phyloP scores from a whole-genome alignment of 2,888 invertebrate species.

The Cephus rjabovi region DNA sequence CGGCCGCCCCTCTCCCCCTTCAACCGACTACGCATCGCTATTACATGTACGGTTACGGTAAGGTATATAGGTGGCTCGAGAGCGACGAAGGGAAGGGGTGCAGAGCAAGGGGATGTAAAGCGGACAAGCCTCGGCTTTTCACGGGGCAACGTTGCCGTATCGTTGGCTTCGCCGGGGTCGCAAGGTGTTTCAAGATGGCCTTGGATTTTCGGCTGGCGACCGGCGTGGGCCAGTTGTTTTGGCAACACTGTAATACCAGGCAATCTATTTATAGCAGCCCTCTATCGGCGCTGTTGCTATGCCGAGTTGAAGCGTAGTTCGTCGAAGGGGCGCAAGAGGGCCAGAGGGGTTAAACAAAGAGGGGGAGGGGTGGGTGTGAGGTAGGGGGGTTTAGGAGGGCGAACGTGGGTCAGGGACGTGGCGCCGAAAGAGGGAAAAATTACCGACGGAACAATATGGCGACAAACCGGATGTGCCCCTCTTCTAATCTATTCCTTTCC shows the following conservation, averaged over 20 bases:
- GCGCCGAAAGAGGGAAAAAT: slow-evolving; percentile 23
- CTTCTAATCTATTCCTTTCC: slow-evolving; percentile 29
- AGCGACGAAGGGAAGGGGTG: not conserved
- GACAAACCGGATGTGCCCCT: slow-evolving; percentile 38
- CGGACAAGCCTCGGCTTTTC: not conserved
- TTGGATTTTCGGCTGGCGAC: slow-evolving; percentile 36
- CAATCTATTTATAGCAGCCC: slow-evolving; percentile 57
- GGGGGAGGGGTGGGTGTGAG: not conserved
- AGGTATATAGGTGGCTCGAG: too few relatives aligned
- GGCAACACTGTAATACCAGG: slow-evolving; percentile 53
- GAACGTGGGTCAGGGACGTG: slow-evolving; percentile 24
- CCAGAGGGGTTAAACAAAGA: too few relatives aligned
- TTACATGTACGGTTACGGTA: too few relatives aligned
- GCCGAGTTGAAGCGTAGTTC: slow-evolving; percentile 40
- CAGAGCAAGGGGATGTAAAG: not conserved
- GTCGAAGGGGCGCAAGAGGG: not conserved
- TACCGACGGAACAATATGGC: slow-evolving; percentile 42
- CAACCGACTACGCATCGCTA: too few relatives aligned
- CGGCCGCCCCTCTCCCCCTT: too few relatives aligned
- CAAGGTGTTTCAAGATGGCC: slow-evolving; percentile 26
- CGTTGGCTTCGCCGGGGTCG: slow-evolving; percentile 7
- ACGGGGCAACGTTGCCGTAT: slow-evolving; percentile 45
- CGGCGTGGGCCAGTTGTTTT: slow-evolving; percentile 49
- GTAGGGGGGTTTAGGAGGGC: slow-evolving; percentile 14
- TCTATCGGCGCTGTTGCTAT: slow-evolving; percentile 59